phyloP scores from a whole-genome alignment of 1,140 invertebrate genomes.

The Mamestra configurata region DNA sequence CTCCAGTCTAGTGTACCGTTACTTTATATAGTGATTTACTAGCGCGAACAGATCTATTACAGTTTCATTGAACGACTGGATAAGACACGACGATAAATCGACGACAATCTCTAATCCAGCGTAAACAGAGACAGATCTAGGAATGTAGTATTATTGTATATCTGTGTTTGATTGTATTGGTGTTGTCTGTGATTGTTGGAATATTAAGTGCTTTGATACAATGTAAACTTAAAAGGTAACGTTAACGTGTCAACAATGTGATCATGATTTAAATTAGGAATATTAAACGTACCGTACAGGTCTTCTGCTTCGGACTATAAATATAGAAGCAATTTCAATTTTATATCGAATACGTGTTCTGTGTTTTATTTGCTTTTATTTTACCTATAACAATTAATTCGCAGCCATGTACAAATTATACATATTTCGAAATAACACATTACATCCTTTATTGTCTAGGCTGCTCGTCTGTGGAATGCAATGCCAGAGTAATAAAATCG shows the following conservation, averaged over 20 bases:
- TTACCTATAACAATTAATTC: too few species aligned
- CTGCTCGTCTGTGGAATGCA: too few species aligned
- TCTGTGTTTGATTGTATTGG: background rate
- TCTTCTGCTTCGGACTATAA: too few species aligned
- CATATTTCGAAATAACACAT: too few species aligned
- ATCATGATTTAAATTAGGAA: too few species aligned
- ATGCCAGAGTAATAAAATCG: too few species aligned
- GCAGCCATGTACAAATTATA: too few species aligned
- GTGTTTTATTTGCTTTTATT: too few species aligned
- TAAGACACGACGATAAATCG: constrained; percentile 23
- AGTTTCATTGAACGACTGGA: constrained; percentile 35
- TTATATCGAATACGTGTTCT: background rate
- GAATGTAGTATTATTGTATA: background rate
- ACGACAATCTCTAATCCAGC: constrained; percentile 37
- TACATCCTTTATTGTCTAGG: too few species aligned
- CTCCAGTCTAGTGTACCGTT: background rate
- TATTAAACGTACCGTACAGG: too few species aligned
- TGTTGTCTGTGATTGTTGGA: constrained; percentile 3
- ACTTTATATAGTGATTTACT: constrained; percentile 11
- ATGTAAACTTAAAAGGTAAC: too few species aligned
- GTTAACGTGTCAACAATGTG: too few species aligned
- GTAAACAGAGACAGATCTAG: constrained; percentile 21
- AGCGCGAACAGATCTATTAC: constrained; percentile 28
- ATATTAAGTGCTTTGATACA: background rate
- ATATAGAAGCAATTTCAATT: background rate